phyloP scores from a whole-genome alignment of 2,113 vertebrate species.

The Corythornis madagascariensis region DNA sequence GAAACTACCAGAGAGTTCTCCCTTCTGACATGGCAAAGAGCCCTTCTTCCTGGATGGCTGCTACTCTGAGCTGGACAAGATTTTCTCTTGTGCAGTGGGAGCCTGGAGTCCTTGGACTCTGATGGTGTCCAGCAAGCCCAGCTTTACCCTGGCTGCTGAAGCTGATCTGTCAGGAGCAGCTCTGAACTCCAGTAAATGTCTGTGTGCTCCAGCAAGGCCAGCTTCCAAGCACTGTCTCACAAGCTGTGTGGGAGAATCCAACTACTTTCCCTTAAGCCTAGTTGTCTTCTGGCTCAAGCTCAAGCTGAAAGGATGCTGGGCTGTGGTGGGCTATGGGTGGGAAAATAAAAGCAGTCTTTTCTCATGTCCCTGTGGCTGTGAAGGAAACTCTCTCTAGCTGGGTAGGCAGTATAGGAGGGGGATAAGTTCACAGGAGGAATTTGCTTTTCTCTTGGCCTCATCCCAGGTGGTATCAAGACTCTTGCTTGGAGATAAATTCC shows the following conservation, averaged over 20 bases:
- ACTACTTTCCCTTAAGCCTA: not conserved
- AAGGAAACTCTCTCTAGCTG: not conserved
- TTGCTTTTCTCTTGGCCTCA: slow-evolving; percentile 11
- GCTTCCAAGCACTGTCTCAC: not conserved
- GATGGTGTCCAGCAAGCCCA: not conserved
- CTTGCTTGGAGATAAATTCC: not conserved
- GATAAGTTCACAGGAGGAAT: not conserved
- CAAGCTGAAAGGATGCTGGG: not conserved
- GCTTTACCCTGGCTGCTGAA: not conserved
- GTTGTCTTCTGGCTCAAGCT: not conserved
- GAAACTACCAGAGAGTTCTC: not conserved
- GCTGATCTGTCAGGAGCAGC: not conserved
- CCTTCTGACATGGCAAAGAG: not conserved
- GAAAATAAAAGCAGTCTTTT: slow-evolving; percentile 35
- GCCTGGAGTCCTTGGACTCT: not conserved
- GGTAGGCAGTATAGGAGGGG: not conserved
- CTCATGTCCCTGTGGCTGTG: not conserved
- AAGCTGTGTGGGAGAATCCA: not conserved
- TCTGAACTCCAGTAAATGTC: not conserved
- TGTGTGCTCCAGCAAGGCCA: not conserved
- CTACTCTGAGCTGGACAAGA: not conserved
- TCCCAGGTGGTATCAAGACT: slow-evolving; percentile 1
- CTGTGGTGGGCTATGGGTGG: not conserved
- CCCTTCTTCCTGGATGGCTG: not conserved
- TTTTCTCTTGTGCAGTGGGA: not conserved